Evolutionary conservation across 2,113 vertebrate genomes (phyloP).

Genomic region (Xiphophorus hellerii): DNA sequence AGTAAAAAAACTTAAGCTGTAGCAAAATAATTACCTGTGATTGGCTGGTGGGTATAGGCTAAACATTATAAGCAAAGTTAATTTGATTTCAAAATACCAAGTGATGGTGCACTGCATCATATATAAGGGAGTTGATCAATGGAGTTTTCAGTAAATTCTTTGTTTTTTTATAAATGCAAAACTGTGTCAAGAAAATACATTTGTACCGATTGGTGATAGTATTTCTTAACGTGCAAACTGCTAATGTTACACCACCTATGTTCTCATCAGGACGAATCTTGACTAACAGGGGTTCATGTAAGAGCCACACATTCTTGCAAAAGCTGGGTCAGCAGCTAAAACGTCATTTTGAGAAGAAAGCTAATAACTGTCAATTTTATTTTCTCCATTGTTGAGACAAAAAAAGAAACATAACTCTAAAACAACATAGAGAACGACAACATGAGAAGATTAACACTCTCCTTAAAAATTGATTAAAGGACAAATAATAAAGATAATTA

Average conservation of each 20-base stretch:
- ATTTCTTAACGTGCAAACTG: conserved; percentile 37
- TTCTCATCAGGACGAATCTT: not conserved
- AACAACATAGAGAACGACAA: not conserved
- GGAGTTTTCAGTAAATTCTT: no score
- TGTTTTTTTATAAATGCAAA: not conserved
- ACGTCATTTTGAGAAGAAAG: not conserved
- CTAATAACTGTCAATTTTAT: not conserved
- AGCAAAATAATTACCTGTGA: not conserved
- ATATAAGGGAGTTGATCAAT: no score
- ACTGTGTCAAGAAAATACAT: not conserved
- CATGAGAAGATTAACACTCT: not conserved
- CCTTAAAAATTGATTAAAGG: not conserved
- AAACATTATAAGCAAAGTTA: not conserved
- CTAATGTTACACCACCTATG: conserved; percentile 41
- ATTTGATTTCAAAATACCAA: not conserved
- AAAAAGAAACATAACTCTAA: conserved; percentile 21
- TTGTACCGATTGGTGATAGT: conserved; percentile 10
- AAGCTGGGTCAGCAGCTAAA: not conserved
- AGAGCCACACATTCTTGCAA: not conserved
- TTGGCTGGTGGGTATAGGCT: not conserved
- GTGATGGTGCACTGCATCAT: no score
- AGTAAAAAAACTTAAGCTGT: not conserved
- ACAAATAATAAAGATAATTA: not conserved
- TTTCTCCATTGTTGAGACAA: not conserved
- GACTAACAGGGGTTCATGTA: conserved; percentile 1